A percentile compares a stretch with the other conserved stretches of the same genome.
These are phyloP conservation scores for Catharus minimus DNA, from an alignment of 2,113 vertebrate genomes.

Conservation along the genomic window DNA sequence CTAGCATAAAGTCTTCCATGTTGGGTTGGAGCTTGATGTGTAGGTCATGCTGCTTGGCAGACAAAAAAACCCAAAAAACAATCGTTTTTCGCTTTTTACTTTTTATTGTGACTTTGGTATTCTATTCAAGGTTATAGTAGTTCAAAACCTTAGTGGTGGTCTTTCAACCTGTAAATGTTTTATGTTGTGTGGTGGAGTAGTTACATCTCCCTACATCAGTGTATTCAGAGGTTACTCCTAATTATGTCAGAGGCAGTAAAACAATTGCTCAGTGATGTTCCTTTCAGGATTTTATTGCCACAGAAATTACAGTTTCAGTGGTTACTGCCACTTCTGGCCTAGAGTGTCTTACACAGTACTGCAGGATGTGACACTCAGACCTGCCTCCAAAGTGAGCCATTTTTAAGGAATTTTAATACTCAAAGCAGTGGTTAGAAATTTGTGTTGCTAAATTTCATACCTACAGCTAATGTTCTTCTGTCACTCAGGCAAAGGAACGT, in stretches of 20 bases:
- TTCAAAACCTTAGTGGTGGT: not conserved
- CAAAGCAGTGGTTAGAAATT: not conserved
- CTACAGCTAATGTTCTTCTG: not conserved
- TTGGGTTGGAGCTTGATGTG: not conserved
- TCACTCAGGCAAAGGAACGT: constrained; percentile 88
- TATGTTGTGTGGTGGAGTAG: not conserved
- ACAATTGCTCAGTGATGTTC: not conserved
- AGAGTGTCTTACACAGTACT: not conserved
- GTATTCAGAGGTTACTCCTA: not conserved
- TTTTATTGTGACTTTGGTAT: not conserved
- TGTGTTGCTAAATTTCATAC: not conserved
- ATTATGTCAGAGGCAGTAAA: not conserved
- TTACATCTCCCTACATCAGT: accelerated
- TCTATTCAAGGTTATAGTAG: not conserved
- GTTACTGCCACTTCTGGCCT: not conserved
- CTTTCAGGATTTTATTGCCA: not conserved
- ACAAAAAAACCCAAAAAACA: not conserved
- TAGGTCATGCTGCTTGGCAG: not conserved
- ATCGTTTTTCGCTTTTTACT: not conserved
- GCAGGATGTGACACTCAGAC: not conserved
- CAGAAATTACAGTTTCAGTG: not conserved
- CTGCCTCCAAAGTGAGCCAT: not conserved
- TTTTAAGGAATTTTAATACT: not conserved
- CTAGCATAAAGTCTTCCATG: not conserved
- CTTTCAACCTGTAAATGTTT: not conserved